Conservation (phyloP, 2,888 invertebrate species). For the Kryphioiulus occultus region DNA sequence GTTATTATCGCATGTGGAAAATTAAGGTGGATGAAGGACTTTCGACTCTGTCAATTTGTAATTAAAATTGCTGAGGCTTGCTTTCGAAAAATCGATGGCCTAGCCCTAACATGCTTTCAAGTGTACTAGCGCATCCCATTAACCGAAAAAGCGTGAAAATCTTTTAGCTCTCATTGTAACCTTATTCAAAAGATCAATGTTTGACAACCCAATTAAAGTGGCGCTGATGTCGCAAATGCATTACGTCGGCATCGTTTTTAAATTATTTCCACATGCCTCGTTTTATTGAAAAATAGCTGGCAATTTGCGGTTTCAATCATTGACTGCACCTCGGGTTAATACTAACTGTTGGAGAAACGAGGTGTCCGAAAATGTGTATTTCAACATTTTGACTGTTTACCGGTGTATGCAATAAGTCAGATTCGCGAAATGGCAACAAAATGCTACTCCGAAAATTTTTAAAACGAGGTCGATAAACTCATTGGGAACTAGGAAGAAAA, state of each 20-base stretch:
- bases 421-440: no score
- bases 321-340: background rate
- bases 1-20: background rate
- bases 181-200: constrained; percentile 18
- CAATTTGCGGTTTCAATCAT: background rate
- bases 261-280: background rate
- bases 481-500: no score
- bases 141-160: constrained; percentile 31
- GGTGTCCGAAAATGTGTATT: no score
- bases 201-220: constrained; percentile 29
- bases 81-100: constrained; percentile 7
- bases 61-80: constrained; percentile 31
- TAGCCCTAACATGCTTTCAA: constrained; percentile 26
- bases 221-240: background rate
- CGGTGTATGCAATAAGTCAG: no score
- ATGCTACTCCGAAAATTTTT: no score
- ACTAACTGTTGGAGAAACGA: no score
- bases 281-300: background rate
- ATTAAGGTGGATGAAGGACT: constrained; percentile 31
- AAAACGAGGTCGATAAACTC: no score
- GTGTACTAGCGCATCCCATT: constrained; percentile 35
- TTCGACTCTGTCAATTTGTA: constrained; percentile 31
- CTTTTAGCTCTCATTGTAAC: constrained; percentile 30
- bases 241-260: background rate
- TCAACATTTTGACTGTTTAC: no score